Base-by-base conservation (phyloP, 2,888 invertebrate genomes). In the Paralinhomoeus sp. region DNA sequence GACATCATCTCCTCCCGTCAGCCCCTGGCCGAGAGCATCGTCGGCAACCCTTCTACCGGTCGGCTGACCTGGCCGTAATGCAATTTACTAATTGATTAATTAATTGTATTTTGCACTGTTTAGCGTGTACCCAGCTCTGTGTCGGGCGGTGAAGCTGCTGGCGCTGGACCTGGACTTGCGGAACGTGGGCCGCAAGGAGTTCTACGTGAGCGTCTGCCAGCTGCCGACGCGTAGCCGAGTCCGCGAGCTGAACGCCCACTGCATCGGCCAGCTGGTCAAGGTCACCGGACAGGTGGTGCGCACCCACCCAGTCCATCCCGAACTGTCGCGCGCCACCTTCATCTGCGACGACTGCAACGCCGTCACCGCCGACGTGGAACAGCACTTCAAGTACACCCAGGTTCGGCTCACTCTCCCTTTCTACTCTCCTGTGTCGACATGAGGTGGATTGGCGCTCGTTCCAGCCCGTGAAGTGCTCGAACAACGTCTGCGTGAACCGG, bases 271-370 rank as follows among this genome's bases (percentile, higher is more conserved):
- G 0, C 69, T 97, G 38, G 75, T 91, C 43, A 75, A 84, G 57
- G 91, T 97, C 55, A 82, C 84, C 12, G 91, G 69, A 17, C 71
- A 73, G 56, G 37, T 91, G 41, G 84, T 89, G 3, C 73, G 97
- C 50, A 97, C 97, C 1, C 93, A 97, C 69, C 91, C 93, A 0
- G 93, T 99, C 1, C 97, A 97, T 65, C 97, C 97, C 0, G 97
- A 97, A 66, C 71, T 97, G 35, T 76, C 89, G 22, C 62, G 66
- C 35, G 74, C 71, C 3, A 84, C 84, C 0, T 99, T 97, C 67
- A 73, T 80, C 38, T 99, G 97, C 62, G 71, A 83, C 36, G 93
- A 93, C 61, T 97, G 97, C 62, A 85, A 89, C 58, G 84, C 87
- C 1, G 75, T 81, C 43, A 78, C 89, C 43, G 80, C 77, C 58